Evolutionary conservation across 2,797 vertebrate genomes (phyloP), one percentile per base, ranked within the genome.

Genomic region (Botia kubotai): DNA sequence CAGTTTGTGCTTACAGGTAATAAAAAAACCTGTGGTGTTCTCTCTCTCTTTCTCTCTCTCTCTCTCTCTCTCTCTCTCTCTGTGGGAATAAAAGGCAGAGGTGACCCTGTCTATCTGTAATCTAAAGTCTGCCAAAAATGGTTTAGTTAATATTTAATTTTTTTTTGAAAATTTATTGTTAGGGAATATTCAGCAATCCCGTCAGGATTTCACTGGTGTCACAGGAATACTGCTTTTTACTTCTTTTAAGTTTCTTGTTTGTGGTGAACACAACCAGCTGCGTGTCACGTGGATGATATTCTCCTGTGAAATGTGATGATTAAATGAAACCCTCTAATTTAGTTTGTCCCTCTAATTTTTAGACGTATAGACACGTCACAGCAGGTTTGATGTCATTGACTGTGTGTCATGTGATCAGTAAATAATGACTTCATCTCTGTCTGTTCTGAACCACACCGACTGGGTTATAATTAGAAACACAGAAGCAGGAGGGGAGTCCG

Each of bases 131-230:
- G 83, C 84, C 86, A 72, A 69, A 84, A 87, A 87, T 89, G 89
- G 82, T 73, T 77, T 66, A 74, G 83, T 93, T 91, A 91, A 93
- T 92, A 92, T 93, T 92, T 92, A 91, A 93, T 91, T n/a, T n/a
- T n/a, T n/a, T n/a, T n/a, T n/a, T n/a, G n/a, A n/a, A n/a, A n/a
- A n/a, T n/a, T 81, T 79, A 80, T 70, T 72, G 86, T 74, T 66
- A 1, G 83, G 82, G 83, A 53, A 85, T 72, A 72, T 52, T 43
- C 16, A 7, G 29, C n/a, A 6, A 69, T 82, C 52, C 63, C 39
- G 19, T 57, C 70, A 69, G 46, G 14, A 63, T 65, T 84, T 63
- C 52, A 63, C 12, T 75, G 6, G 62, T 52, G 39, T n/a, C 21
- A 12, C 39, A 50, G 72, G 65, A 5, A n/a, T 5, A 10, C 36